Evolutionary conservation across 2,888 invertebrate species (phyloP).

Genomic region (Apamea monoglypha): DNA sequence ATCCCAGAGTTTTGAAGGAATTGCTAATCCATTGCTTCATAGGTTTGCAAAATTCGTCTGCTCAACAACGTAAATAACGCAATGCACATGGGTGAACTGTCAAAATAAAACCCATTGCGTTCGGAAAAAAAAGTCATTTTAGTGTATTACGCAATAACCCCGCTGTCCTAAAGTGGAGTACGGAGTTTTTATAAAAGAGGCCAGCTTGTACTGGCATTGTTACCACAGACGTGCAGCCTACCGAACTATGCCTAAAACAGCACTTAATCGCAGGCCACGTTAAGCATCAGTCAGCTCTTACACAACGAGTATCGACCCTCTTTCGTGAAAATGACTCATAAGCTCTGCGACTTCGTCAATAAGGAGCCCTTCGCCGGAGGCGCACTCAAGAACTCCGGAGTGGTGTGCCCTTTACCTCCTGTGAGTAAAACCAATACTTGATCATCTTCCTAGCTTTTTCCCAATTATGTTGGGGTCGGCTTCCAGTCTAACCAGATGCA

Average conservation of each 20-base stretch:
- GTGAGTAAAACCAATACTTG: conserved; percentile 22
- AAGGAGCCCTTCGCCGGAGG: conserved; percentile 45
- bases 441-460: background rate
- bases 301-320: conserved; percentile 51
- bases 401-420: conserved; percentile 31
- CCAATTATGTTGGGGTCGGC: background rate
- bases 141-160: no score
- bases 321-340: background rate
- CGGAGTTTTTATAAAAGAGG: no score
- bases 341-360: conserved; percentile 32
- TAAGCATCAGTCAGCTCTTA: conserved; percentile 34
- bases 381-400: conserved; percentile 34
- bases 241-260: background rate
- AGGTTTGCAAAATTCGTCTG: background rate
- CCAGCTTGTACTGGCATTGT: no score
- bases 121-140: no score
- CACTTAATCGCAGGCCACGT: conserved; percentile 16
- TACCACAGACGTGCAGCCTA: background rate
- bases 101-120: background rate
- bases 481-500: no score
- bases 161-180: no score
- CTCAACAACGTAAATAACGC: background rate
- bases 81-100: background rate
- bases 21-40: background rate
- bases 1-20: background rate